Evolutionary conservation across 2,888 invertebrate genomes (phyloP), one percentile per base, ranked within the genome.

Genomic region (Drosophila nr. fundita): DNA sequence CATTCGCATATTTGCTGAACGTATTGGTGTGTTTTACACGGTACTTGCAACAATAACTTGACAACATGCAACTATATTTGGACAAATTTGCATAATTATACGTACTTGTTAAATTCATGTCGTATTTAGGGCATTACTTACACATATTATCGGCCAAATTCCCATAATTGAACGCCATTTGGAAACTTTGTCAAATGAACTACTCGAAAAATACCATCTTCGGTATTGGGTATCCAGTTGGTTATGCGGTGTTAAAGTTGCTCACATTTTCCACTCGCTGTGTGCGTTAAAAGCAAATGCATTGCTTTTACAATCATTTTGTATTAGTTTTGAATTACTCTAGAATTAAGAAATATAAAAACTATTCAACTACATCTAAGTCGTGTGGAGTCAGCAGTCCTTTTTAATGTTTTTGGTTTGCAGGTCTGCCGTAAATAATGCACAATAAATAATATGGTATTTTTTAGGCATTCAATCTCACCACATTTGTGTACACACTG

Each of bases 61-160:
- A n/a, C 29, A 30, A 6, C 24, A 11, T 11, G n/a, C 13, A 18
- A 38, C 6, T 15, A 5, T 2, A 24, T 21, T 10, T 15, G 21
- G 15, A 0, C 5, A 21, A 21, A 7, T n/a, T n/a, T n/a, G n/a
- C n/a, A n/a, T n/a, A n/a, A n/a, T 2, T 24, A 13, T 32, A 4
- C 11, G 1, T 27, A 32, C 8, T 29, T 34, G 29, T 60, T 27
- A 15, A 10, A 2, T 11, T n/a, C 1, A 11, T 8, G 6, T 24
- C 3, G 29, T n/a, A 18, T 42, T 50, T 21, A 3, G 38, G 3
- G 1, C n/a, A 29, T 62, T 18, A 88, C 91, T 91, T 85, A 91
- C 91, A 76, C 89, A 92, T 90, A 77, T 89, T 92, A 68, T 85
- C 82, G 27, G 86, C 82, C 67, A 91, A 73, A 73, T 89, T 91